A percentile compares a stretch with the other conserved stretches of the same genome.
Conservation (phyloP, 92 coral and sea anemone species). For the Ricordea florida region DNA sequence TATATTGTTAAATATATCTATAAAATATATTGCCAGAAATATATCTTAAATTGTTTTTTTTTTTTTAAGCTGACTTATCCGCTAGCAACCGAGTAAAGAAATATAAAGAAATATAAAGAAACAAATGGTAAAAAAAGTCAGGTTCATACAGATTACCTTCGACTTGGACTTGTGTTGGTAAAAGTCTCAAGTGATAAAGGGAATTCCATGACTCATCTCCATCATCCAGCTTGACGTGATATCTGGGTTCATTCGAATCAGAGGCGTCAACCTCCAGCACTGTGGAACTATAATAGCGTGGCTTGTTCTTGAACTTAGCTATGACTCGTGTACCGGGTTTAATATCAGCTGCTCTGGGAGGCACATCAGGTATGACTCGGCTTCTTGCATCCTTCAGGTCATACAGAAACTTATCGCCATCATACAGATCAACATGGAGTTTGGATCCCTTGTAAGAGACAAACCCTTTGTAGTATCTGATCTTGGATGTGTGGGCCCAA, state of each 20-base stretch:
- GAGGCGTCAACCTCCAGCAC: conserved; percentile 60
- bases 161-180: conserved; percentile 49
- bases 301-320: conserved; percentile 62
- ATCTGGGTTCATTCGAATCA: conserved; percentile 43
- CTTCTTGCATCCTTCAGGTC: conserved; percentile 80
- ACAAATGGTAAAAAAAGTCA: not conserved
- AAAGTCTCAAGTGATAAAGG: conserved; percentile 53
- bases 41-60: no score
- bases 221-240: conserved; percentile 69
- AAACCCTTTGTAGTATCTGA: conserved; percentile 77
- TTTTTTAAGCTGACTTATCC: no score
- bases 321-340: conserved; percentile 72
- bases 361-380: conserved; percentile 71
- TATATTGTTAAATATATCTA: no score
- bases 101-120: not conserved
- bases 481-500: conserved; percentile 79
- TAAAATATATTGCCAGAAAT: no score
- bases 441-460: conserved; percentile 86
- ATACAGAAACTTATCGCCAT: conserved; percentile 77
- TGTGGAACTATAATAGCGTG: conserved; percentile 39
- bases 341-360: conserved; percentile 62
- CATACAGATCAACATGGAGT: conserved; percentile 89
- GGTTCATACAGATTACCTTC: conserved; percentile 24
- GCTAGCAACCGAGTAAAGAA: no score
- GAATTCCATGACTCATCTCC: conserved; percentile 67